Percentiles rank a stretch among this genome's conserved stretches.
Conservation (phyloP, 2,888 invertebrate genomes). For the Chalcosyrphus nemorum region DNA sequence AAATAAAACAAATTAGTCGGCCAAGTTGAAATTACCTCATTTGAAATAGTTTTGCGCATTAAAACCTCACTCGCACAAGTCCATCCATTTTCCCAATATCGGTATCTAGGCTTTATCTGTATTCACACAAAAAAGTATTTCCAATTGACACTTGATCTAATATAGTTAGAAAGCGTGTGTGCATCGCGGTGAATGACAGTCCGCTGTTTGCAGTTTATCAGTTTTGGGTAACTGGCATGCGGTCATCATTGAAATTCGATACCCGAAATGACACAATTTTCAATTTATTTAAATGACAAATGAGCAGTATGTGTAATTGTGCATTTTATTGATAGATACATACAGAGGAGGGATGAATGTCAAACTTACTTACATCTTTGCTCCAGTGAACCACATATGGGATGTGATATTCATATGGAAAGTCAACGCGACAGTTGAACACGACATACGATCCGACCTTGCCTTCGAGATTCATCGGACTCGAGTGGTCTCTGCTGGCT, state of each 20-base stretch:
- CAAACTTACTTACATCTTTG: slow-evolving; percentile 88
- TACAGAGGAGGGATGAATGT: slow-evolving; percentile 28
- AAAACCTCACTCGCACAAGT: not conserved
- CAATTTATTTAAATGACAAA: slow-evolving; percentile 37
- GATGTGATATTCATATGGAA: slow-evolving; percentile 92
- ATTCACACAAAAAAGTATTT: not conserved
- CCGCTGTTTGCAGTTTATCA: slow-evolving; percentile 18
- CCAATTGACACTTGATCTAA: slow-evolving; percentile 60
- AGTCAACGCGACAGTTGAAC: slow-evolving; percentile 86
- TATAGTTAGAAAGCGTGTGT: not conserved
- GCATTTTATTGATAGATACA: too few species aligned
- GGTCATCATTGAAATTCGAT: slow-evolving; percentile 65
- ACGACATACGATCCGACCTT: slow-evolving; percentile 82
- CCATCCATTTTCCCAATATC: too few species aligned
- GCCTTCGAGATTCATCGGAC: slow-evolving; percentile 80
- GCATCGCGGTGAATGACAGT: not conserved
- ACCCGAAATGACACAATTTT: slow-evolving; percentile 54
- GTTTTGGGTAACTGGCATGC: slow-evolving; percentile 40
- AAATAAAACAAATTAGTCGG: not conserved
- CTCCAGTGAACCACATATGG: slow-evolving; percentile 95
- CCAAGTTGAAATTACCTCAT: slow-evolving; percentile 29
- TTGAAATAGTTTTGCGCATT: slow-evolving; percentile 4
- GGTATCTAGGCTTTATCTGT: not conserved
- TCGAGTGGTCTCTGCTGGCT: slow-evolving; percentile 78
- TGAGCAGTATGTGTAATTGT: not conserved